Evolutionary conservation across 2,797 vertebrate genomes (phyloP).

Genomic region (Meda fulgida): DNA sequence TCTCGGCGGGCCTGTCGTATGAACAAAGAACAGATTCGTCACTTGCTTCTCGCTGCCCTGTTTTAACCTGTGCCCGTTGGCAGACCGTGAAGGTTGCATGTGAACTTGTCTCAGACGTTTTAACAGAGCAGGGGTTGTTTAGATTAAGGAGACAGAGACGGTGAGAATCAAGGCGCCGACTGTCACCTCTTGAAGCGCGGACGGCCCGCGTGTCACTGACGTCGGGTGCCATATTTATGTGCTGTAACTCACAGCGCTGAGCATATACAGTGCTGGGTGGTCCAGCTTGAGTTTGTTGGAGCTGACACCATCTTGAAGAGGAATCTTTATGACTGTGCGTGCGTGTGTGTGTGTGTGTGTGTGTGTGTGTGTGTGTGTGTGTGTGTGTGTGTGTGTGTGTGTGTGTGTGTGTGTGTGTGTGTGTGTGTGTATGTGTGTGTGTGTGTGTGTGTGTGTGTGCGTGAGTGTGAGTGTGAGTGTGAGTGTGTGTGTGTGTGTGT

Average conservation of each 20-base stretch:
- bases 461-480: no score
- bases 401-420: conserved; percentile 33
- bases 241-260: conserved; percentile 47
- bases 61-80: conserved; percentile 22
- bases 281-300: conserved; percentile 47
- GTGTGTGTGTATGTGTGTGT: conserved; percentile 33
- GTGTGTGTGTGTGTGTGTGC: conserved; percentile 26
- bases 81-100: conserved; percentile 36
- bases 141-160: conserved; percentile 39
- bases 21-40: conserved; percentile 47
- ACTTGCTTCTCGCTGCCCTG: conserved; percentile 31
- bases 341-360: conserved; percentile 15
- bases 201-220: conserved; percentile 31
- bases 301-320: conserved; percentile 31
- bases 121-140: conserved; percentile 52
- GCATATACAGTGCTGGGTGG: conserved; percentile 63
- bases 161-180: conserved; percentile 32
- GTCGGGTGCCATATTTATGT: conserved; percentile 50
- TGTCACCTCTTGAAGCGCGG: conserved; percentile 45
- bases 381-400: conserved; percentile 23
- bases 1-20: conserved; percentile 47
- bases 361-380: conserved; percentile 26
- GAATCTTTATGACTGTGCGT: conserved; percentile 56
- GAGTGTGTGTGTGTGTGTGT: conserved; percentile 27
- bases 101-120: conserved; percentile 32